phyloP scores from a whole-genome alignment of 2,888 invertebrate genomes.

The Nebria salina region DNA sequence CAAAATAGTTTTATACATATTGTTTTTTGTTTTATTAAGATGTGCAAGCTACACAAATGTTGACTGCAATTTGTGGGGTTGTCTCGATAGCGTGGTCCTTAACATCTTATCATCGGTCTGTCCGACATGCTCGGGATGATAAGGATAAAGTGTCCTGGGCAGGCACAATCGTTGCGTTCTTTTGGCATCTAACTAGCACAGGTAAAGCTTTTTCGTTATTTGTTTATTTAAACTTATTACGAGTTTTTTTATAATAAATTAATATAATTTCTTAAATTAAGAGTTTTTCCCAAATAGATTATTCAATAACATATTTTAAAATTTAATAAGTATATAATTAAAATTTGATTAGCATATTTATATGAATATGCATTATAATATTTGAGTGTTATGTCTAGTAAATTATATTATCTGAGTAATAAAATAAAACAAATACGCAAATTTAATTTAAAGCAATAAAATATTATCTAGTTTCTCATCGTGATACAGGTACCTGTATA shows the following conservation, averaged over 20 bases:
- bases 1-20: neutral
- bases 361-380: neutral
- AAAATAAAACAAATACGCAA: neutral
- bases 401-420: neutral
- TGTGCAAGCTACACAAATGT: constrained; percentile 62
- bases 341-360: neutral
- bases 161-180: constrained; percentile 66
- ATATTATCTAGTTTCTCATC: neutral
- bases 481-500: neutral
- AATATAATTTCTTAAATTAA: too few species aligned
- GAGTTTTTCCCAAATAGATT: too few species aligned
- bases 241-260: too few species aligned
- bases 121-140: constrained; percentile 67
- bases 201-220: constrained; percentile 55
- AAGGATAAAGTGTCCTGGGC: constrained; percentile 65
- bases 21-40: constrained; percentile 55
- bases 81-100: constrained; percentile 71
- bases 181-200: constrained; percentile 69
- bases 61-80: constrained; percentile 66
- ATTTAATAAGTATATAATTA: too few species aligned
- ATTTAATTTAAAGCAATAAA: neutral
- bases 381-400: neutral
- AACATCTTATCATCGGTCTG: constrained; percentile 69
- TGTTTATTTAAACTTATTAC: neutral
- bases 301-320: too few species aligned